These are phyloP conservation scores for Lepus americanus DNA, from an alignment of 2,113 vertebrate species.

Conservation along the genomic window DNA sequence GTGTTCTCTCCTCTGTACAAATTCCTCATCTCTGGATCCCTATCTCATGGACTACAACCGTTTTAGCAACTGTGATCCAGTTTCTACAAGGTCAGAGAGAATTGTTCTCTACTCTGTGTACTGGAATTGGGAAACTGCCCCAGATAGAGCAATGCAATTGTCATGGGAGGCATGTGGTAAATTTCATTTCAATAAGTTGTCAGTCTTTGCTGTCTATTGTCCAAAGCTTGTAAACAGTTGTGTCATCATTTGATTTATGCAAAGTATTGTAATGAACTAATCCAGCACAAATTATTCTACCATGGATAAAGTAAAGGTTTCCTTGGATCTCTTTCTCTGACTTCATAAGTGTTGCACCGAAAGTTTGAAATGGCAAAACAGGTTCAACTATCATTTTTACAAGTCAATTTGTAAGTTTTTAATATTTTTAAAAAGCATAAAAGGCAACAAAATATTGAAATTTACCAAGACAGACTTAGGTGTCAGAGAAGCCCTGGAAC, in stretches of 20 bases:
- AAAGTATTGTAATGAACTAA: background rate
- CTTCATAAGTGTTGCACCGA: background rate
- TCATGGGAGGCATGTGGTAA: background rate
- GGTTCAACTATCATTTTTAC: background rate
- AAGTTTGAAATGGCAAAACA: background rate
- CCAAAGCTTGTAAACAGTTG: background rate
- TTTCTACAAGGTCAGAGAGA: too few species aligned
- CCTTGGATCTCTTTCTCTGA: background rate
- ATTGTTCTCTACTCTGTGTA: background rate
- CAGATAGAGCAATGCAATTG: background rate
- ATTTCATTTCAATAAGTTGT: background rate
- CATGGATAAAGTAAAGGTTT: background rate
- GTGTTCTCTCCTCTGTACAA: background rate
- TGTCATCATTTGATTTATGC: background rate
- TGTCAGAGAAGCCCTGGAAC: background rate
- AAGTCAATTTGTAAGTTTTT: background rate
- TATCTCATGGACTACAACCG: background rate
- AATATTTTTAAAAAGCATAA: background rate
- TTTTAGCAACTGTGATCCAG: background rate
- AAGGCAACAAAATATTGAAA: background rate
- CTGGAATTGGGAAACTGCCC: background rate
- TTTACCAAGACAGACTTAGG: background rate
- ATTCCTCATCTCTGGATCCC: background rate
- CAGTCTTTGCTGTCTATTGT: background rate
- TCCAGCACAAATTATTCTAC: background rate